Evolutionary conservation across 2,888 invertebrate species (phyloP), one percentile per base, ranked within the genome.

Genomic region (Callyntrura guangdongensis): DNA sequence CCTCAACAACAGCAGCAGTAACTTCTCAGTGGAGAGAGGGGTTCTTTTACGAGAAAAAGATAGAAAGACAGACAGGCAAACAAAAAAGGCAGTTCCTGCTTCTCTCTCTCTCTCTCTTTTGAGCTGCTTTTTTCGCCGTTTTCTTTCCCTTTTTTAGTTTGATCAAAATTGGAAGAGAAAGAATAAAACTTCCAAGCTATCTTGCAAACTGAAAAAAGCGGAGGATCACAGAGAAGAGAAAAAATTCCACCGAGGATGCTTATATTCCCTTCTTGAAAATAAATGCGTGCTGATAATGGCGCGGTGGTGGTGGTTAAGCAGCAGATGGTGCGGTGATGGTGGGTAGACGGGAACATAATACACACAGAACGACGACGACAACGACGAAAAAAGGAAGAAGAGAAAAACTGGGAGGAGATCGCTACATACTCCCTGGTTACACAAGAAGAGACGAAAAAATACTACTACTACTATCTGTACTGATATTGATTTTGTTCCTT

Each of bases 111-210:
- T 64, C 47, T n/a, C 17, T 20, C 64, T 83, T 61, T 27, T 61
- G n/a, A n/a, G 20, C 49, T 79, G 53, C 53, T 27, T 17, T 27
- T 61, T 81, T 17, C n/a, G 27, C 8, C 67, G 17, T 83, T 83
- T 59, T 64, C 11, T 59, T 47, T 64, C 45, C 17, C 47, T 61
- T 67, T n/a, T 49, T 77, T 67, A n/a, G 49, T 2, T 49, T 86
- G 90, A 86, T 87, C 87, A 64, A 77, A 91, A 91, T 86, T 91
- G 86, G 56, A 56, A 53, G 69, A 12, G 84, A 85, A 85, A 56
- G 64, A n/a, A 64, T n/a, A 59, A 53, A n/a, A n/a, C n/a, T n/a
- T n/a, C n/a, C n/a, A n/a, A n/a, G n/a, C n/a, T n/a, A n/a, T n/a
- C n/a, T n/a, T n/a, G n/a, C n/a, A n/a, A n/a, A n/a, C n/a, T n/a